Evolutionary conservation across 1,140 invertebrate species (phyloP).

Genomic region (Drosophila grimshawi): DNA sequence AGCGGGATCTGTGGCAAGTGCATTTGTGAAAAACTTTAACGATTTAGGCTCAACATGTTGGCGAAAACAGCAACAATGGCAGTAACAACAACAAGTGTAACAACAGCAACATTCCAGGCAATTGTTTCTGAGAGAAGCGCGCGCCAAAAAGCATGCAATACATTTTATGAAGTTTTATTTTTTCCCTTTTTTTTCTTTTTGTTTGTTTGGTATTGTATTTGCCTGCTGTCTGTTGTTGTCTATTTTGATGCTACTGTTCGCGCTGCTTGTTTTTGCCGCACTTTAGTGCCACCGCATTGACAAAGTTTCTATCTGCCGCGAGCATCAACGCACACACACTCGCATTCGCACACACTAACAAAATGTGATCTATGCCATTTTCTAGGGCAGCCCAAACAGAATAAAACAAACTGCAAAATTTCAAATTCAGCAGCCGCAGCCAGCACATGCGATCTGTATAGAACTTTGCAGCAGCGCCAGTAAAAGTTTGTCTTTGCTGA

Average conservation of each 20-base stretch:
- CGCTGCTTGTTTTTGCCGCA: constrained; percentile 71
- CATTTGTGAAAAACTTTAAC: constrained; percentile 82
- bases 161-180: constrained; percentile 70
- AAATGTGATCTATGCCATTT: constrained; percentile 78
- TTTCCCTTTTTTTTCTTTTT: constrained; percentile 18
- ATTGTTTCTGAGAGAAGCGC: constrained; percentile 56
- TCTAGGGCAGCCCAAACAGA: constrained; percentile 28
- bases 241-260: constrained; percentile 24
- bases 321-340: constrained; percentile 53
- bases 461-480: constrained; percentile 43
- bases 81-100: constrained; percentile 42
- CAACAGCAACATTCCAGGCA: constrained; percentile 57
- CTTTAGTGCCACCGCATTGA: constrained; percentile 76
- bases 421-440: constrained; percentile 77
- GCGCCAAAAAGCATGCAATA: constrained; percentile 66
- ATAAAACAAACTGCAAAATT: constrained; percentile 72
- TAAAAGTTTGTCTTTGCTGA: constrained; percentile 71
- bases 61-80: constrained; percentile 45
- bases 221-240: constrained; percentile 13
- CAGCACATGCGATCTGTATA: constrained; percentile 68
- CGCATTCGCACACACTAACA: constrained; percentile 21
- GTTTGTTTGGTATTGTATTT: constrained; percentile 33
- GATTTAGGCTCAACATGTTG: constrained; percentile 82
- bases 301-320: constrained; percentile 72
- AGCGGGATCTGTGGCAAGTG: constrained; percentile 67